Conservation (phyloP, 1,140 invertebrate genomes). For the Alviniconcha marisindica region DNA sequence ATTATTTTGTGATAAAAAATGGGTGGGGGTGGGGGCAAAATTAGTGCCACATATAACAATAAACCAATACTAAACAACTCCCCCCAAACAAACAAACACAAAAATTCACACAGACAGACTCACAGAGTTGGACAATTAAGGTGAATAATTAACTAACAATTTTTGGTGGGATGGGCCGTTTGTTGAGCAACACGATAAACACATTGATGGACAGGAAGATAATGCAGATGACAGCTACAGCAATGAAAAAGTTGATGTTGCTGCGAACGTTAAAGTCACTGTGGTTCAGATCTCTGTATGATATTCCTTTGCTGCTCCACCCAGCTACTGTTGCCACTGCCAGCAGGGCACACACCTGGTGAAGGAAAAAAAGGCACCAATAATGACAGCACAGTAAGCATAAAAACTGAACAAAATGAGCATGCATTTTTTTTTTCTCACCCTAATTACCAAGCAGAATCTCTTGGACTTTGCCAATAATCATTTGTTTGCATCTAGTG, state of each 20-base stretch:
- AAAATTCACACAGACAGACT: too few species aligned
- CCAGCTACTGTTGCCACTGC: conserved; percentile 41
- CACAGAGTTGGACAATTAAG: too few species aligned
- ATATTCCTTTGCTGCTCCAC: conserved; percentile 42
- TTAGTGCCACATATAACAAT: too few species aligned
- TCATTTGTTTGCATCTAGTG: too few species aligned
- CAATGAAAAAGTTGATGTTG: conserved; percentile 48
- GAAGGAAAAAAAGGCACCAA: too few species aligned
- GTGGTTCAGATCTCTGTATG: conserved; percentile 41
- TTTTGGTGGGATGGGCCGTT: conserved; percentile 31
- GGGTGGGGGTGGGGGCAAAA: too few species aligned
- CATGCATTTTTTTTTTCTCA: not conserved
- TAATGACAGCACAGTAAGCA: not conserved
- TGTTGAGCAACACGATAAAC: conserved; percentile 11
- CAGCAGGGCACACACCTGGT: conserved; percentile 41
- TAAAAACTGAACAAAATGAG: not conserved
- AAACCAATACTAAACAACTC: too few species aligned
- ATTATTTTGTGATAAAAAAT: too few species aligned
- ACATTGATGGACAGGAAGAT: conserved; percentile 35
- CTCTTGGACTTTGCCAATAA: too few species aligned
- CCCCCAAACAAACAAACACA: too few species aligned
- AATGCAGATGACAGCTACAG: conserved; percentile 41
- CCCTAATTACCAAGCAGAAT: not conserved
- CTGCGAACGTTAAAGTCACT: conserved; percentile 43
- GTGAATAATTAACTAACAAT: too few species aligned